A percentile compares a stretch with the other conserved stretches of the same genome.
These are phyloP conservation scores for Diadophis punctatus DNA, from an alignment of 2,113 vertebrate genomes.

Conservation along the genomic window DNA sequence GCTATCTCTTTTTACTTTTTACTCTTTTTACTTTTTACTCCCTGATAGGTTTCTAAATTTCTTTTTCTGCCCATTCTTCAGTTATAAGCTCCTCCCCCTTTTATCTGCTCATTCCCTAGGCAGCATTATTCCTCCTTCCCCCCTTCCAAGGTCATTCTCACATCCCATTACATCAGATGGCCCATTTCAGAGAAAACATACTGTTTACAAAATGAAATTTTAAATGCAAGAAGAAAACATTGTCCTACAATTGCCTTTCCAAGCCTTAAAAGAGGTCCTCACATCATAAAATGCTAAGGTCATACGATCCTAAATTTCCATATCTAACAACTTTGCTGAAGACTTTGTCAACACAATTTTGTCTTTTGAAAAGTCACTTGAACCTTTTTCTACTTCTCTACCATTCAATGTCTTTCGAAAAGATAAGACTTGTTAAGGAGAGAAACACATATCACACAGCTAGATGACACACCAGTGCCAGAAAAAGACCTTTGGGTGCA, in stretches of 20 bases:
- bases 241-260: background rate
- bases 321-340: background rate
- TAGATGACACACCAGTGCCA: slow-evolving; percentile 3
- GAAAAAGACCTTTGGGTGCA: slow-evolving; percentile 22
- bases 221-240: background rate
- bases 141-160: no score
- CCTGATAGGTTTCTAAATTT: no score
- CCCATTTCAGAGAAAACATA: background rate
- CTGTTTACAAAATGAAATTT: background rate
- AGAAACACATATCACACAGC: background rate
- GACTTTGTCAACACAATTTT: background rate
- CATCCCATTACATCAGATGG: no score
- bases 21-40: no score
- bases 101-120: no score
- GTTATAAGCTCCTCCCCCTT: no score
- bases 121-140: no score
- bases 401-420: slow-evolving; percentile 3
- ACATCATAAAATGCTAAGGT: background rate
- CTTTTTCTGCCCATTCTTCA: no score
- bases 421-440: background rate
- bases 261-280: background rate
- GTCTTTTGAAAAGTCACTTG: slow-evolving; percentile 14
- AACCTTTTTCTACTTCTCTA: background rate
- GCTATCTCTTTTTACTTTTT: no score
- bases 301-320: fast-evolving